Evolutionary conservation across 2,888 invertebrate genomes (phyloP).

Genomic region (Celastrina argiolus): DNA sequence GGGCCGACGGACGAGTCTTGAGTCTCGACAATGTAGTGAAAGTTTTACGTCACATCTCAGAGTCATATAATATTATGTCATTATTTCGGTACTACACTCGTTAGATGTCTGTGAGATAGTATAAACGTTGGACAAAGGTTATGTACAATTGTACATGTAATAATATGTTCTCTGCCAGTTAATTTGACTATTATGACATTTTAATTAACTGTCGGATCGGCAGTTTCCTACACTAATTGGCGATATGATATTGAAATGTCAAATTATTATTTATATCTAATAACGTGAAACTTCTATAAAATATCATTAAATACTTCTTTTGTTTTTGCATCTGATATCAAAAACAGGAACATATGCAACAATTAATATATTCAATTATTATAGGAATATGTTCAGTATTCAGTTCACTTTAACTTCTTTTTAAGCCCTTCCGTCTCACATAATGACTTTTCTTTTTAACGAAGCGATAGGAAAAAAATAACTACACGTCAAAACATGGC

Average conservation of each 20-base stretch:
- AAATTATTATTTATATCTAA: neutral
- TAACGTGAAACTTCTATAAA: neutral
- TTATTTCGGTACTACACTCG: neutral
- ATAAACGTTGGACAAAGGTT: neutral
- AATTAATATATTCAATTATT: too few relatives aligned
- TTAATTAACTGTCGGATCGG: neutral
- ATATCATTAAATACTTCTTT: too few relatives aligned
- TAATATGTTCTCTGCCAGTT: neutral
- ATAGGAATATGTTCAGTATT: too few relatives aligned
- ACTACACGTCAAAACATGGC: too few relatives aligned
- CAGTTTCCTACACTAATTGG: neutral
- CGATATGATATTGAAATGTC: neutral
- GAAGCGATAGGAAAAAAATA: too few relatives aligned
- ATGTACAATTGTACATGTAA: too few relatives aligned
- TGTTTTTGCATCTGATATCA: too few relatives aligned
- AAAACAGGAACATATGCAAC: too few relatives aligned
- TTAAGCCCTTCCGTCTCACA: too few relatives aligned
- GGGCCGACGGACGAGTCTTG: too few relatives aligned
- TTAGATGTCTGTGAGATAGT: neutral
- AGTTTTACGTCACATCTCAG: neutral
- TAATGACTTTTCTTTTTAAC: too few relatives aligned
- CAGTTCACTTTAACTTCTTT: too few relatives aligned
- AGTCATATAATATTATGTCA: neutral
- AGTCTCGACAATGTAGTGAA: neutral
- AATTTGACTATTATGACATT: neutral